These are phyloP conservation scores for Fragum whitleyi DNA, from an alignment of 2,888 invertebrate species.

Conservation along the genomic window DNA sequence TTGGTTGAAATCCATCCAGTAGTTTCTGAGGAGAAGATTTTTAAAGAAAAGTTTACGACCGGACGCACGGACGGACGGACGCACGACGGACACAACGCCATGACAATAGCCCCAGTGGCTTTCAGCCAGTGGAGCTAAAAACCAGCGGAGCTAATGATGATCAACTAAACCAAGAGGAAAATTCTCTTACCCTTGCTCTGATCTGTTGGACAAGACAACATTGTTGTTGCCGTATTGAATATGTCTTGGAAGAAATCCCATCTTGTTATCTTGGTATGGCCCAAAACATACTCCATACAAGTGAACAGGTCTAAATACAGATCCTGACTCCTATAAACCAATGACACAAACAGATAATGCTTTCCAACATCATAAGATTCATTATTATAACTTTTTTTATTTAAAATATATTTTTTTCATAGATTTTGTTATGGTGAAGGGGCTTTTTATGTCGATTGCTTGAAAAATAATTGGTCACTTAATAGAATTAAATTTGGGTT, in stretches of 20 bases:
- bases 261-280: constrained; percentile 64
- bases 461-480: too few species aligned
- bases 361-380: not conserved
- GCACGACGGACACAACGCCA: too few species aligned
- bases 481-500: too few species aligned
- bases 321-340: constrained; percentile 70
- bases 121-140: too few species aligned
- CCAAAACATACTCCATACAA: constrained; percentile 72
- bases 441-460: not conserved
- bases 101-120: too few species aligned
- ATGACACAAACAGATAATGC: not conserved
- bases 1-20: too few species aligned
- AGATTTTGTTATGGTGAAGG: not conserved
- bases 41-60: too few species aligned
- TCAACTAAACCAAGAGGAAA: too few species aligned
- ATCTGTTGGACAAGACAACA: constrained; percentile 71
- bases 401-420: not conserved
- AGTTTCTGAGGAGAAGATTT: too few species aligned
- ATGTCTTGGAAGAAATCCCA: constrained; percentile 77
- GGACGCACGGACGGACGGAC: too few species aligned
- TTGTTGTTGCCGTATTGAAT: constrained; percentile 72
- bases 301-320: constrained; percentile 71
- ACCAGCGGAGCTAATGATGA: too few species aligned
- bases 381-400: not conserved
- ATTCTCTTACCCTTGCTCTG: constrained; percentile 61